phyloP scores from a whole-genome alignment of 2,888 invertebrate species.

The Nemotelus nigrinus region DNA sequence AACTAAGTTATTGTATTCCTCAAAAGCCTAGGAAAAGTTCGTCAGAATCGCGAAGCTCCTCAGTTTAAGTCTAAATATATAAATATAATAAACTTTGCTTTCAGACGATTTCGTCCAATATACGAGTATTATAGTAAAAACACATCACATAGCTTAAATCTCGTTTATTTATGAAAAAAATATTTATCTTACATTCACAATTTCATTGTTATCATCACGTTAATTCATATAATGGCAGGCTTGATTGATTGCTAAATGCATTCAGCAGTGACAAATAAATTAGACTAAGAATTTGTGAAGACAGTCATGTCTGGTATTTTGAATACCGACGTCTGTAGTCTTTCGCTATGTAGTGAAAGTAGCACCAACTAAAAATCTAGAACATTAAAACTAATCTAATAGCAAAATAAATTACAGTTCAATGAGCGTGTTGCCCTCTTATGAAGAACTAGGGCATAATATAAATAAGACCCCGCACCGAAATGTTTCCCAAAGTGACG shows the following conservation, averaged over 20 bases:
- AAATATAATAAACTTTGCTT: too few relatives aligned
- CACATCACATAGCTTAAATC: too few relatives aligned
- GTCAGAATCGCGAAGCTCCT: too few relatives aligned
- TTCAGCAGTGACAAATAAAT: not conserved
- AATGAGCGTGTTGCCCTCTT: not conserved
- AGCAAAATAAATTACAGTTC: slow-evolving; percentile 16
- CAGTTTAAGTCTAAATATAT: too few relatives aligned
- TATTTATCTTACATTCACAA: too few relatives aligned
- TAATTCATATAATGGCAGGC: slow-evolving; percentile 7
- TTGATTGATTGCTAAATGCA: slow-evolving; percentile 4
- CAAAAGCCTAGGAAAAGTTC: too few relatives aligned
- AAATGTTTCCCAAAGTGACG: slow-evolving; percentile 20
- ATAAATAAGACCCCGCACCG: slow-evolving; percentile 30
- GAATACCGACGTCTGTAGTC: not conserved
- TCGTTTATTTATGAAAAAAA: too few relatives aligned
- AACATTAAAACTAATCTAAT: not conserved
- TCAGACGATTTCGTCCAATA: too few relatives aligned
- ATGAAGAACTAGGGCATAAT: not conserved
- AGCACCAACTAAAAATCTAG: not conserved
- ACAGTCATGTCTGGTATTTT: slow-evolving; percentile 6
- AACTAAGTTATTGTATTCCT: too few relatives aligned
- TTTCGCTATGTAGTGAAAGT: not conserved
- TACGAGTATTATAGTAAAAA: too few relatives aligned
- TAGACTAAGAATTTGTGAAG: not conserved
- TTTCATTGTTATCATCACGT: too few relatives aligned